These are phyloP conservation scores for Anabas testudineus DNA, from an alignment of 2,797 vertebrate species.

Conservation along the genomic window DNA sequence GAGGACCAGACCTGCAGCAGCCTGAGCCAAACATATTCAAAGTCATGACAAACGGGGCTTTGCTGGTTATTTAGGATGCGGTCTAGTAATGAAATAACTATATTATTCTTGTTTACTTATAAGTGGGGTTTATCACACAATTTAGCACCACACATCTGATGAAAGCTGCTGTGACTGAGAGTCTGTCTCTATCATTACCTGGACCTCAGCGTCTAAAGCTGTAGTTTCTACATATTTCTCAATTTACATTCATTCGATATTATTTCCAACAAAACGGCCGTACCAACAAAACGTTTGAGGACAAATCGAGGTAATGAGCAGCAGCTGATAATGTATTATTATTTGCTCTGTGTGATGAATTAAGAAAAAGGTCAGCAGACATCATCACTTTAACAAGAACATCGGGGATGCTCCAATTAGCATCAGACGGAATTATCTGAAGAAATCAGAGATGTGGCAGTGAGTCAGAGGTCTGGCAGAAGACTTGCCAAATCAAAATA, in stretches of 20 bases:
- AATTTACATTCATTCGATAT: not conserved
- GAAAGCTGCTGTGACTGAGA: not conserved
- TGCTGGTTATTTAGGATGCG: constrained; percentile 7
- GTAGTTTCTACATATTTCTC: not conserved
- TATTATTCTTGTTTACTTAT: not conserved
- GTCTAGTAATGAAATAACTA: not conserved
- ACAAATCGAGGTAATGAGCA: not conserved
- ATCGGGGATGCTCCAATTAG: constrained; percentile 32
- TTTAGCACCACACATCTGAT: not conserved
- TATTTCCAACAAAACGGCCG: constrained; percentile 6
- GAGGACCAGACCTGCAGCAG: constrained; percentile 65
- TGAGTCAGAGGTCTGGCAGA: constrained; percentile 16
- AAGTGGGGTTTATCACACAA: not conserved
- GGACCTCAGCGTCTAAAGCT: not conserved
- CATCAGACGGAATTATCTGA: constrained; percentile 27
- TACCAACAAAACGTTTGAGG: constrained; percentile 6
- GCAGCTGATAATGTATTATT: not conserved
- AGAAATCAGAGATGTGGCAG: constrained; percentile 4
- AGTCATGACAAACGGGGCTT: constrained; percentile 32
- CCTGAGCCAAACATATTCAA: constrained; percentile 43
- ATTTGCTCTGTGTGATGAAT: constrained; percentile 34
- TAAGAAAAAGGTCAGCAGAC: constrained; percentile 15
- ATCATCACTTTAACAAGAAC: constrained; percentile 24
- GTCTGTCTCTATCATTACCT: not conserved
- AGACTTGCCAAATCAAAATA: constrained; percentile 10